Base-by-base conservation (phyloP, 2,113 vertebrate genomes). In the Taurulus bubalis region DNA sequence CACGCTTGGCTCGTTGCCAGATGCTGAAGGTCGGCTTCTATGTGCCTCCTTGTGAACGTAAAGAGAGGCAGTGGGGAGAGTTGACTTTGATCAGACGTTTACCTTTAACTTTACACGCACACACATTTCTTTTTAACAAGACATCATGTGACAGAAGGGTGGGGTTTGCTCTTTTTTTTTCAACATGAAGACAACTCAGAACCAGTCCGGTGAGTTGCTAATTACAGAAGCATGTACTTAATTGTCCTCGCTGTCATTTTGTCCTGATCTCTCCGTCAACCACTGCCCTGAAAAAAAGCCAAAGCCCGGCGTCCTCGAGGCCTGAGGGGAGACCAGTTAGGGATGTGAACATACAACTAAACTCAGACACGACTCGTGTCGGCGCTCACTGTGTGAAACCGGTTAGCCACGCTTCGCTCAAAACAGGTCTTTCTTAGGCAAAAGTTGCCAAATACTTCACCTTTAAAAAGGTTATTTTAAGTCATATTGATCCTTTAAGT, bases 1-100 rank as follows among this genome's bases (percentile, higher is more conserved):
- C 34, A 49, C 73, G 60, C 47, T 55, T 34, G 75, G 77, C 59
- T 28, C 3, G 0, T 1, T 32, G 75, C 75, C 87, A 74, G 34
- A 14, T 8, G 0, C 71, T 55, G 77, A 47, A 68, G 74, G 68
- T 10, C 28, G 47, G 8, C 38, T 14, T 24, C 62, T 64, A 36
- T 40, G 2, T 1, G 78, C 20, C 38, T 77, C 16, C 64, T 42
- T 49, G 38, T 9, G 34, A 34, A 47, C 36, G 26, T 24, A 68
- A 75, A 64, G 18, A 30, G 26, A 74, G 38, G 36, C 24, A 49
- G 30, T 1, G 7, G 59, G 28, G 40, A 79, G 5, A 79, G 16
- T 26, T n/a, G 0, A 63, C n/a, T 67, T 62, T 75, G 20, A 49
- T 4, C 40, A 69, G 47, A 22, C 16, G 49, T 45, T 69, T 69